Conservation (phyloP, 2,113 vertebrate genomes). For the Erythrolamprus reginae region DNA sequence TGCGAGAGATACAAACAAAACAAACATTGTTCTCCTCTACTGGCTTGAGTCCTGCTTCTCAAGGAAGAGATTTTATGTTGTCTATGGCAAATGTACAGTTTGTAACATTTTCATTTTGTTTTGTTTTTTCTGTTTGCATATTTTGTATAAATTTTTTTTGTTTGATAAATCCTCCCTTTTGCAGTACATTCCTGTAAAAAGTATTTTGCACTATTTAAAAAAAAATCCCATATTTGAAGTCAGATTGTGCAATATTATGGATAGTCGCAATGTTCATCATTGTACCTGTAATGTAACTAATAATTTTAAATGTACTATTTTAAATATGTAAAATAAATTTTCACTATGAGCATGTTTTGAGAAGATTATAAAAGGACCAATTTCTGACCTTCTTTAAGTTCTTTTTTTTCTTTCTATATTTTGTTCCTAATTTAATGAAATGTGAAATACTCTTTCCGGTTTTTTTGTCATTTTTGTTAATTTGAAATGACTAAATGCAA, state of each 20-base stretch:
- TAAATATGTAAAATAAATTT: slow-evolving; percentile 99
- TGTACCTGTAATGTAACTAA: slow-evolving; percentile 94
- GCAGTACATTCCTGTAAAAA: slow-evolving; percentile 94
- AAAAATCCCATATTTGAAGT: slow-evolving; percentile 81
- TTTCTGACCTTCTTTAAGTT: slow-evolving; percentile 58
- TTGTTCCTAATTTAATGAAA: slow-evolving; percentile 65
- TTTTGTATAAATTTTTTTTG: slow-evolving; percentile 79
- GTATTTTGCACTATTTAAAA: slow-evolving; percentile 99
- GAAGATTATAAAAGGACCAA: slow-evolving; percentile 69
- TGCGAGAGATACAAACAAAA: slow-evolving; percentile 61
- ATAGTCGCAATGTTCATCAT: slow-evolving; percentile 84
- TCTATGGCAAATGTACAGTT: slow-evolving; percentile 90
- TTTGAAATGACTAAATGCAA: slow-evolving; percentile 55
- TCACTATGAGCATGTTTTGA: slow-evolving; percentile 92
- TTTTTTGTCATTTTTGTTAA: slow-evolving; percentile 60
- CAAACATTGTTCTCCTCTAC: slow-evolving; percentile 56
- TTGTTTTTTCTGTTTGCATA: slow-evolving; percentile 63
- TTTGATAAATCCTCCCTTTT: slow-evolving; percentile 73
- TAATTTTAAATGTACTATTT: slow-evolving; percentile 97
- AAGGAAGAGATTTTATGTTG: slow-evolving; percentile 82
- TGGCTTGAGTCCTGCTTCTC: slow-evolving; percentile 78
- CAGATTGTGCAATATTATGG: slow-evolving; percentile 96
- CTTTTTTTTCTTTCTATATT: slow-evolving; percentile 54
- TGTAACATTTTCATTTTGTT: slow-evolving; percentile 69
- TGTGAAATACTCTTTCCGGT: slow-evolving; percentile 61